Percentiles rank a stretch among this genome's conserved stretches.
These are phyloP conservation scores for Gorsachius magnificus DNA, from an alignment of 2,797 vertebrate genomes.

Conservation along the genomic window DNA sequence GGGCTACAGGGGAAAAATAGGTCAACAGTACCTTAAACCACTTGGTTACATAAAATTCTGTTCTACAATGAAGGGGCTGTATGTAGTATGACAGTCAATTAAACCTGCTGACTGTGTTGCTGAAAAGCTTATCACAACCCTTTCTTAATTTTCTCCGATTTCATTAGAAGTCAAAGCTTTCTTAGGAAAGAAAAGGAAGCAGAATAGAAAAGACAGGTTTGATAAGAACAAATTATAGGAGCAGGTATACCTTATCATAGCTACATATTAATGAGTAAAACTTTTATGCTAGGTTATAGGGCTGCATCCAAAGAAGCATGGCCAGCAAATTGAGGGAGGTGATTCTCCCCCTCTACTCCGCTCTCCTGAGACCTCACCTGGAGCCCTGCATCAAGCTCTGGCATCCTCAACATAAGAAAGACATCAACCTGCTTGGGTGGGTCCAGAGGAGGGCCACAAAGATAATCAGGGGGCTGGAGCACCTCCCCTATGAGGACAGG, in stretches of 20 bases:
- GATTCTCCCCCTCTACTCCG: not conserved
- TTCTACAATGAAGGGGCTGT: not conserved
- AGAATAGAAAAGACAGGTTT: not conserved
- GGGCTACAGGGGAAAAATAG: not conserved
- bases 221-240: not conserved
- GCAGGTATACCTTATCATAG: not conserved
- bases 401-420: too few relatives aligned
- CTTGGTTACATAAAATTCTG: not conserved
- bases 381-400: too few relatives aligned
- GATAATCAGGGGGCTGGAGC: too few relatives aligned
- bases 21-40: not conserved
- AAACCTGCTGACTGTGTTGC: not conserved
- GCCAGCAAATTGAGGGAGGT: not conserved
- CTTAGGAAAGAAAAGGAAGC: not conserved
- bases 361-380: too few relatives aligned
- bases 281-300: not conserved
- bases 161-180: not conserved
- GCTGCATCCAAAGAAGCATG: not conserved
- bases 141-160: not conserved
- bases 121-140: not conserved
- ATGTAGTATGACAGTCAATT: not conserved
- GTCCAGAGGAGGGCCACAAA: too few relatives aligned
- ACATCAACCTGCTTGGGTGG: too few relatives aligned
- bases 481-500: too few relatives aligned
- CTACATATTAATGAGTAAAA: not conserved